Conservation (phyloP, 2,113 vertebrate species). For the Deroptyus accipitrinus region DNA sequence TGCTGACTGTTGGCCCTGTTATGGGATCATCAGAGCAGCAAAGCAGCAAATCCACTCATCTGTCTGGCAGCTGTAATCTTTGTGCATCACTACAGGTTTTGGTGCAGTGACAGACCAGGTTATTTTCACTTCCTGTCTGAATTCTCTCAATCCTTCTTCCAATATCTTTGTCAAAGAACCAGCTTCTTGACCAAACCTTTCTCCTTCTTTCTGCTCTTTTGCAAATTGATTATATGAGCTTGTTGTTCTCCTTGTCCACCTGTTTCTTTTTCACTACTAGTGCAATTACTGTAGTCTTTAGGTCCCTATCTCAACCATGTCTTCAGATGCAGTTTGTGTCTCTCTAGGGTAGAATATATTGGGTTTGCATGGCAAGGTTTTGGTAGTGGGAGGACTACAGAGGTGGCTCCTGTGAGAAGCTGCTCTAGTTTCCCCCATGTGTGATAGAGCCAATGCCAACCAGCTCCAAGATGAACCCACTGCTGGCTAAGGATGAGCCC, state of each 20-base stretch:
- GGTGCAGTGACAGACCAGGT: background rate
- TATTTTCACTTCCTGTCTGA: background rate
- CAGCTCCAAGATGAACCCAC: background rate
- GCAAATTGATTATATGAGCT: background rate
- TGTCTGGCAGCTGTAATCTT: background rate
- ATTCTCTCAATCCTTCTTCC: background rate
- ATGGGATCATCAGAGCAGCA: background rate
- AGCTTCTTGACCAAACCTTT: background rate
- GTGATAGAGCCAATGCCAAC: background rate
- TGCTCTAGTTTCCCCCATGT: background rate
- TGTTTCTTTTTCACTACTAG: background rate
- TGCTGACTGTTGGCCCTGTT: background rate
- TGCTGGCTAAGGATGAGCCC: background rate
- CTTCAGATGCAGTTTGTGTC: background rate
- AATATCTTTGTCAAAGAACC: background rate
- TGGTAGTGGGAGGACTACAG: background rate
- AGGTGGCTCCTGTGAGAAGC: background rate
- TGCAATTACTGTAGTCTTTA: background rate
- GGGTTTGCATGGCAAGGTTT: background rate
- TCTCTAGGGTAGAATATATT: background rate
- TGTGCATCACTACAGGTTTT: background rate
- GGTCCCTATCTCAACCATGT: background rate
- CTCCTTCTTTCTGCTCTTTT: background rate
- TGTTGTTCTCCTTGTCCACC: background rate
- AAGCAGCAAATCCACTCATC: background rate